Conservation (phyloP, 2,797 vertebrate genomes). For the Myioborus melanocephalus region DNA sequence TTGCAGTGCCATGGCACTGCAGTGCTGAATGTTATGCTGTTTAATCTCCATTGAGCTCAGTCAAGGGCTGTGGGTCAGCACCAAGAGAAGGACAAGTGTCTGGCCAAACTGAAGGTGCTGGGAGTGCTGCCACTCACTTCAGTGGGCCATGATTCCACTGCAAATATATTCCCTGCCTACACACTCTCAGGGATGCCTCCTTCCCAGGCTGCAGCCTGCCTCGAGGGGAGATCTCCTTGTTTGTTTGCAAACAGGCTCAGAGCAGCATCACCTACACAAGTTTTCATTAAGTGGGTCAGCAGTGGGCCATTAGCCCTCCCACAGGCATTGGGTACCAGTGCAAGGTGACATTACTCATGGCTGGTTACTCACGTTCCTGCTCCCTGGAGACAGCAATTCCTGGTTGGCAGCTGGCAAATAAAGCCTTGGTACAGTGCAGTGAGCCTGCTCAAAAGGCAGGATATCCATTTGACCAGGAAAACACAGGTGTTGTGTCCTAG, state of each 20-base stretch:
- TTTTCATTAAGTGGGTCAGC: neutral
- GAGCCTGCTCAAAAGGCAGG: neutral
- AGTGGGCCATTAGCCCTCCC: neutral
- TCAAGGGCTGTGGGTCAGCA: neutral
- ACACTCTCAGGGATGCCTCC: neutral
- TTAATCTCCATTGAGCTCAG: neutral
- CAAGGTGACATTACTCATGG: neutral
- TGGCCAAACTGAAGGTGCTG: neutral
- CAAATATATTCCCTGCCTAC: neutral
- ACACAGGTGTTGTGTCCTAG: neutral
- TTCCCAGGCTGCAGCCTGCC: neutral
- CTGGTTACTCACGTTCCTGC: neutral
- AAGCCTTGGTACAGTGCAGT: neutral
- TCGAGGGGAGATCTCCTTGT: neutral
- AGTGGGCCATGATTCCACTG: neutral
- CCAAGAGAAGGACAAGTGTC: neutral
- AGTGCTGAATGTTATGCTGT: neutral
- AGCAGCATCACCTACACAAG: neutral
- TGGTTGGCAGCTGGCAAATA: neutral
- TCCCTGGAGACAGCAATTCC: neutral
- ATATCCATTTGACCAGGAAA: neutral
- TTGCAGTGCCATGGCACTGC: accelerated
- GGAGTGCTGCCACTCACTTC: neutral
- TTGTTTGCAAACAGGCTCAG: slow-evolving; percentile 15
- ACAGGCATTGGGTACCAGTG: neutral